Base-by-base conservation (phyloP, 2,888 invertebrate species). In the Drosophila antonietae region DNA sequence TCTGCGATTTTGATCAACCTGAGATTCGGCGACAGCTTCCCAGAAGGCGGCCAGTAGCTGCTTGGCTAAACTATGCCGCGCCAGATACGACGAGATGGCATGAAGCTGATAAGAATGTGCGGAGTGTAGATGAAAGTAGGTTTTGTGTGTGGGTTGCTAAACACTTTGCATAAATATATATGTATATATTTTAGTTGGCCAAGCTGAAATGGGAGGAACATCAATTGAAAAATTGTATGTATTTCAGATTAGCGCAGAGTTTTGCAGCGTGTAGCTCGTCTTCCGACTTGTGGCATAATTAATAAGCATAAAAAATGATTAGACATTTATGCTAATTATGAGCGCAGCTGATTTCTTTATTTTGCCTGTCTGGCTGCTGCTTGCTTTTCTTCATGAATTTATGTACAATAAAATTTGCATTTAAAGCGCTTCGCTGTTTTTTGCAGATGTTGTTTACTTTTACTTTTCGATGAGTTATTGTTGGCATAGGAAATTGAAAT, bases 311-410 rank as follows among this genome's bases (percentile, higher is more conserved):
- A 79, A 80, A 81, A 78, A 73, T 85, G 70, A 78, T 82, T 83
- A 84, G 81, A 75, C 69, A 75, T 88, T 81, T 78, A 89, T 88
- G 87, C 67, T 80, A 89, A 90, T 86, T 75, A 61, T 59, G 76
- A 68, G 80, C 68, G 70, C 78, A 78, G 79, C 80, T 89, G 88
- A 90, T 88, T 86, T 83, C 82, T 83, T 81, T 70, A 88, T 84
- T 80, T 71, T 55, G 37, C 56, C 62, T 53, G 47, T 31, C 55
- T 59, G 41, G 9, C 4, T 64, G 28, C 28, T 53, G 49, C 8
- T 15, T 46, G 46, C 14, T 15, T 53, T 70, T 68, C 33, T 51
- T 41, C 31, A 69, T 73, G 82, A 83, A 87, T 73, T 77, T 86
- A 85, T 85, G 71, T 77, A 73, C 53, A 79, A 68, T 83, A 66